Percentiles rank a stretch among this genome's conserved stretches.
These are phyloP conservation scores for Abrostola triplasia DNA, from an alignment of 2,888 invertebrate genomes.

Conservation along the genomic window DNA sequence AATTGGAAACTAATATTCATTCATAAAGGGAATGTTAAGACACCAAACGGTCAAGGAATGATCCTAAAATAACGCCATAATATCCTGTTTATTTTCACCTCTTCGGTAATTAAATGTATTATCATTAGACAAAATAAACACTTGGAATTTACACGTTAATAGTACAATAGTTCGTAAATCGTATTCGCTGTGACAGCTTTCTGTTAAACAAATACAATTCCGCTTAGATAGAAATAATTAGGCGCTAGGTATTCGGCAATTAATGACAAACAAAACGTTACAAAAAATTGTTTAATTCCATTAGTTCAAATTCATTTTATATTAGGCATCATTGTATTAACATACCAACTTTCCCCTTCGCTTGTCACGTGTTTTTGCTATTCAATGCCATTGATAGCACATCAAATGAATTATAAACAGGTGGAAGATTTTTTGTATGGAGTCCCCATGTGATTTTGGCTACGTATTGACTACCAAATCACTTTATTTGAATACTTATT, in stretches of 20 bases:
- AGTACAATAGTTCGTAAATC: too few species aligned
- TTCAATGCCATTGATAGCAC: constrained; percentile 42
- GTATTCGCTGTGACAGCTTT: too few species aligned
- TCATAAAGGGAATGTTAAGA: too few species aligned
- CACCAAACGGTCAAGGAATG: too few species aligned
- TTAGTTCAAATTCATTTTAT: constrained; percentile 8
- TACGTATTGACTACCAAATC: neutral
- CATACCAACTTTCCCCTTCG: constrained; percentile 37
- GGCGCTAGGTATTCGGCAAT: neutral
- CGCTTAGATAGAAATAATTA: too few species aligned
- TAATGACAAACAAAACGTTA: constrained; percentile 15
- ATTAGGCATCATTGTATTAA: constrained; percentile 25
- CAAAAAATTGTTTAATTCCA: neutral
- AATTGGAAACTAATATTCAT: too few species aligned
- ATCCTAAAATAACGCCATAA: too few species aligned
- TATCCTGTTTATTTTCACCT: too few species aligned
- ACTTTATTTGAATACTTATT: neutral
- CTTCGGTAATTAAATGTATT: too few species aligned
- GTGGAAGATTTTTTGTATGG: constrained; percentile 8
- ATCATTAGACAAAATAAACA: too few species aligned
- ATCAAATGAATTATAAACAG: constrained; percentile 29
- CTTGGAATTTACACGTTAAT: too few species aligned
- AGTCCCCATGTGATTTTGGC: neutral
- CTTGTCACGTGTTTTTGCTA: constrained; percentile 30
- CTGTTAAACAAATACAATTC: too few species aligned